These are phyloP conservation scores for Trogon surrucura DNA, from an alignment of 2,113 vertebrate genomes.

Conservation along the genomic window DNA sequence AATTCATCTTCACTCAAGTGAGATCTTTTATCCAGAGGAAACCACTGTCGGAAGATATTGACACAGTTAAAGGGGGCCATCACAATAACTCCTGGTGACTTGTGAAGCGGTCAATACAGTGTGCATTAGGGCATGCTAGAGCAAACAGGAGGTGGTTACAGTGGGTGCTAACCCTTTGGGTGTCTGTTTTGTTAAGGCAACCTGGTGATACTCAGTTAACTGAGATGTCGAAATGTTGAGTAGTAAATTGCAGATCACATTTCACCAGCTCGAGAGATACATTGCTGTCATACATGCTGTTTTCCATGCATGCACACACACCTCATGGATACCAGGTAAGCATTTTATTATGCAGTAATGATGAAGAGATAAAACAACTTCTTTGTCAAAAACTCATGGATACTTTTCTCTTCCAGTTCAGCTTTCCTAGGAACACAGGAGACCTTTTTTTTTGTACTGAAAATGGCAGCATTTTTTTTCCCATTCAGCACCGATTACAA, in stretches of 20 bases:
- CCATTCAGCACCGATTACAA: neutral
- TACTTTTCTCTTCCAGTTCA: neutral
- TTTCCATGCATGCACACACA: neutral
- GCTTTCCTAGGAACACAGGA: neutral
- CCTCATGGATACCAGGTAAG: neutral
- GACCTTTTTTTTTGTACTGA: neutral
- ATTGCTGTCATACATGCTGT: neutral
- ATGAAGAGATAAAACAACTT: neutral
- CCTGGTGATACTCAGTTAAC: neutral
- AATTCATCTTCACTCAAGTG: neutral
- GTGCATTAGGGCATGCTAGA: accelerated
- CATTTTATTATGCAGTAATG: neutral
- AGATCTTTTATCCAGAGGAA: neutral
- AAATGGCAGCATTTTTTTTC: neutral
- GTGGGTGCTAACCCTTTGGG: neutral
- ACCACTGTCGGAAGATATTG: neutral
- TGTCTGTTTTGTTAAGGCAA: neutral
- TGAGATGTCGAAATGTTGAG: neutral
- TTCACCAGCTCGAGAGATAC: neutral
- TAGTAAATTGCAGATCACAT: neutral
- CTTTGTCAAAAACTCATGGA: neutral
- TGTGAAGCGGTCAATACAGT: neutral
- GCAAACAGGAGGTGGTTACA: neutral
- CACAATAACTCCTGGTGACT: too few relatives aligned
- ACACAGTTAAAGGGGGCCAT: neutral